Percentiles rank a stretch among this genome's conserved stretches.
These are phyloP conservation scores for Blera fallax DNA, from an alignment of 2,888 invertebrate species.

Conservation along the genomic window DNA sequence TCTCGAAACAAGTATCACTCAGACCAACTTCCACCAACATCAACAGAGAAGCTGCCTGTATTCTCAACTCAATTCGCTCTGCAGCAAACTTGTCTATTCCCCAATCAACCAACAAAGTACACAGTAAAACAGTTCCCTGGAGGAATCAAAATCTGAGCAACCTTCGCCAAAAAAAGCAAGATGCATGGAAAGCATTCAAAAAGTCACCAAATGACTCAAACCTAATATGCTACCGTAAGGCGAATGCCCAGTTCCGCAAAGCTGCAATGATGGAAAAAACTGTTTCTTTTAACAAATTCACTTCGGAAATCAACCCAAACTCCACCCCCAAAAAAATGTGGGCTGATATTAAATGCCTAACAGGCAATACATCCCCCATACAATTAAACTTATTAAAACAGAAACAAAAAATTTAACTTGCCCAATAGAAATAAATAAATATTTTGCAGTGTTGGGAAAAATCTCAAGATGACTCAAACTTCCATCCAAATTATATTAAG, in stretches of 20 bases:
- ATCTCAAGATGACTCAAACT: background rate
- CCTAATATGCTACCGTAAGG: background rate
- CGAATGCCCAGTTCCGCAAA: background rate
- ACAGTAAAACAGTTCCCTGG: conserved; percentile 6
- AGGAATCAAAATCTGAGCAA: background rate
- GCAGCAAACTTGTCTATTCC: conserved; percentile 8
- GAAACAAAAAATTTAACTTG: too few species aligned
- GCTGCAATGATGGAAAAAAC: background rate
- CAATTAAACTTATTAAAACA: background rate
- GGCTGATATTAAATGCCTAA: background rate
- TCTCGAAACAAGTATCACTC: background rate
- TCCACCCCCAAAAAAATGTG: conserved; percentile 6
- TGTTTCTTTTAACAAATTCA: background rate
- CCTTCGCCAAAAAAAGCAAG: conserved; percentile 2
- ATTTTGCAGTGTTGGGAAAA: background rate
- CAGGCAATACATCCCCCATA: background rate
- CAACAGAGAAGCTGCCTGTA: background rate
- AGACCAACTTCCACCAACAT: background rate
- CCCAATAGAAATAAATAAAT: background rate
- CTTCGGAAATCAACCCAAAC: background rate
- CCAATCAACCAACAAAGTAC: conserved; percentile 3
- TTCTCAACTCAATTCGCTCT: background rate
- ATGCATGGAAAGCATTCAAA: background rate
- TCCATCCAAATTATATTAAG: background rate
- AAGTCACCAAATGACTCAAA: conserved; percentile 2